Conservation (phyloP, 1,140 invertebrate genomes). For the Drosophila chauvacae region DNA sequence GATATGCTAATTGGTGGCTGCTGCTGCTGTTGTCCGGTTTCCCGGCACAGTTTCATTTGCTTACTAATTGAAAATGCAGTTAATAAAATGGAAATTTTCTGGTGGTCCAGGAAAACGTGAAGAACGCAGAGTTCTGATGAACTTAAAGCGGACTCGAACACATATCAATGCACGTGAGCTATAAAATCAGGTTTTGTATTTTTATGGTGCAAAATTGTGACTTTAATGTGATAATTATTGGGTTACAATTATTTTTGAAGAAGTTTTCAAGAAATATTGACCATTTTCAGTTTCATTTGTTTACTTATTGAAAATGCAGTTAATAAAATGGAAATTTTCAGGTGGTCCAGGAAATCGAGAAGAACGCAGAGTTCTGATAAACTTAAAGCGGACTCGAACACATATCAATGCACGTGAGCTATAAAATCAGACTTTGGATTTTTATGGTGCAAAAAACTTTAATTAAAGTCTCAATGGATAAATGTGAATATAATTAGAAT, state of each 20-base stretch:
- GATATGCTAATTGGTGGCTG: slow-evolving; percentile 32
- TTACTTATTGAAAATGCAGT: slow-evolving; percentile 37
- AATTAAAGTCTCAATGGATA: background rate
- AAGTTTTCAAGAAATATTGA: background rate
- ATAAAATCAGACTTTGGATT: background rate
- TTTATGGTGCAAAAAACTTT: slow-evolving; percentile 5
- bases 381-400: slow-evolving; percentile 6
- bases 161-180: slow-evolving; percentile 9
- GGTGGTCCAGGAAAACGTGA: slow-evolving; percentile 41
- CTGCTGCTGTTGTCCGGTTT: background rate
- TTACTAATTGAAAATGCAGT: slow-evolving; percentile 38
- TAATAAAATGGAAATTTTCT: slow-evolving; percentile 24
- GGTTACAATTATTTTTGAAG: background rate
- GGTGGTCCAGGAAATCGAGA: slow-evolving; percentile 41
- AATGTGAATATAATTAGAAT: background rate
- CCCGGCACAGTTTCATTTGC: slow-evolving; percentile 32
- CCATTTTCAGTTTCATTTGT: slow-evolving; percentile 15
- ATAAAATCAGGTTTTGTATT: background rate
- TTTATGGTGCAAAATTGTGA: slow-evolving; percentile 7
- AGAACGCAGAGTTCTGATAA: background rate
- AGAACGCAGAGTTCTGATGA: background rate
- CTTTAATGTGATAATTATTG: background rate
- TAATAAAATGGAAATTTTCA: slow-evolving; percentile 21
- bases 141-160: slow-evolving; percentile 6
- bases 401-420: slow-evolving; percentile 9